Evolutionary conservation across 2,888 invertebrate species (phyloP).

Genomic region (Allophyes oxyacanthae): DNA sequence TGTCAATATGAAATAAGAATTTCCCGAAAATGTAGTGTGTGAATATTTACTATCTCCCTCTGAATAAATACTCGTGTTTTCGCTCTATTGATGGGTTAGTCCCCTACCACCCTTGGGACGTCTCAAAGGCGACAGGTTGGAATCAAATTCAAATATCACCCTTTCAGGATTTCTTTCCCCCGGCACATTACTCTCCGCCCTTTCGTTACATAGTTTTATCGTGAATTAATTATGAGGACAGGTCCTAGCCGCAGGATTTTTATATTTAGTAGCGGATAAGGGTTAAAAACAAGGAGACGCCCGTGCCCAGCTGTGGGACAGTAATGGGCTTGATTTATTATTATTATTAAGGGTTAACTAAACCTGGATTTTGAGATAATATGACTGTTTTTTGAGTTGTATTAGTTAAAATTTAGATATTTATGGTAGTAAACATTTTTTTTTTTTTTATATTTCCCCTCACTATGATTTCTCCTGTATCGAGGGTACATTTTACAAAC

Average conservation of each 20-base stretch:
- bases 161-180: conserved; percentile 39
- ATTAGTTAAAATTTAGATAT: too few relatives aligned
- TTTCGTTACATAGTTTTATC: conserved; percentile 40
- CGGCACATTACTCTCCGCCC: conserved; percentile 37
- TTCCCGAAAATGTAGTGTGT: conserved; percentile 2
- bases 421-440: too few relatives aligned
- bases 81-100: conserved; percentile 34
- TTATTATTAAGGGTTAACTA: too few relatives aligned
- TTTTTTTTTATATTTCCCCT: too few relatives aligned
- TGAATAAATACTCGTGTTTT: conserved; percentile 38
- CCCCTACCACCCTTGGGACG: conserved; percentile 43
- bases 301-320: too few relatives aligned
- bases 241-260: conserved; percentile 8
- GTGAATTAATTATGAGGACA: conserved; percentile 49
- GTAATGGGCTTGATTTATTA: too few relatives aligned
- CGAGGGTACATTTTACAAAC: too few relatives aligned
- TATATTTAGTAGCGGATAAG: conserved; percentile 10
- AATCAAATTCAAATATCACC: conserved; percentile 60
- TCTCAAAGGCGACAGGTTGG: conserved; percentile 52
- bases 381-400: too few relatives aligned
- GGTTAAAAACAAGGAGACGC: background rate
- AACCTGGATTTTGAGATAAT: too few relatives aligned
- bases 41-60: conserved; percentile 32
- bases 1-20: background rate
- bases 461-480: too few relatives aligned